Percentiles rank a stretch among this genome's conserved stretches.
Conservation (phyloP, 2,888 invertebrate species). For the Chirona hameri region DNA sequence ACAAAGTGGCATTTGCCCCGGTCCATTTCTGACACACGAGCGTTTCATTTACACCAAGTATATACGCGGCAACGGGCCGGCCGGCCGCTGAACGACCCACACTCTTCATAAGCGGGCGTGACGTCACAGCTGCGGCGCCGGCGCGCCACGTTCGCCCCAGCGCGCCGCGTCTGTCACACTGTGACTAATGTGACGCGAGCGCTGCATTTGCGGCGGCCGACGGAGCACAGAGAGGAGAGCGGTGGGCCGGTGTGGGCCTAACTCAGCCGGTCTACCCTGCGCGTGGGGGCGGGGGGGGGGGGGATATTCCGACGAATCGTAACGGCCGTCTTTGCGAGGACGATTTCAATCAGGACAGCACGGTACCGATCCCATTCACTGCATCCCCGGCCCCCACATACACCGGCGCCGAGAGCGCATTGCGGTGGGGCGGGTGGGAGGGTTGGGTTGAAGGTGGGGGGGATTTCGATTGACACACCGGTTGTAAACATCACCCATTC, state of each 20-base stretch:
- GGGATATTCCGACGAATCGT: too few relatives aligned
- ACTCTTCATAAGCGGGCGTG: background rate
- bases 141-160: background rate
- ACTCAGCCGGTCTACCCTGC: background rate
- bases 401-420: too few relatives aligned
- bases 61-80: background rate
- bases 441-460: too few relatives aligned
- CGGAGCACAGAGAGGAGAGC: background rate
- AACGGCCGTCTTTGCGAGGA: too few relatives aligned
- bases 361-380: too few relatives aligned
- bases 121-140: background rate
- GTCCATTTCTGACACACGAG: conserved; percentile 27
- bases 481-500: too few relatives aligned
- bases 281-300: background rate
- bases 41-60: conserved; percentile 27
- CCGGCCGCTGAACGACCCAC: background rate
- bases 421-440: too few relatives aligned
- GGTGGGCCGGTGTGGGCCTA: background rate
- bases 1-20: conserved; percentile 22
- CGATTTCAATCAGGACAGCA: too few relatives aligned
- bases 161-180: background rate
- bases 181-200: background rate
- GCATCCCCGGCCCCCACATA: too few relatives aligned
- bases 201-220: background rate
- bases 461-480: too few relatives aligned